Evolutionary conservation across 2,113 vertebrate species (phyloP).

Genomic region (Pica pica): DNA sequence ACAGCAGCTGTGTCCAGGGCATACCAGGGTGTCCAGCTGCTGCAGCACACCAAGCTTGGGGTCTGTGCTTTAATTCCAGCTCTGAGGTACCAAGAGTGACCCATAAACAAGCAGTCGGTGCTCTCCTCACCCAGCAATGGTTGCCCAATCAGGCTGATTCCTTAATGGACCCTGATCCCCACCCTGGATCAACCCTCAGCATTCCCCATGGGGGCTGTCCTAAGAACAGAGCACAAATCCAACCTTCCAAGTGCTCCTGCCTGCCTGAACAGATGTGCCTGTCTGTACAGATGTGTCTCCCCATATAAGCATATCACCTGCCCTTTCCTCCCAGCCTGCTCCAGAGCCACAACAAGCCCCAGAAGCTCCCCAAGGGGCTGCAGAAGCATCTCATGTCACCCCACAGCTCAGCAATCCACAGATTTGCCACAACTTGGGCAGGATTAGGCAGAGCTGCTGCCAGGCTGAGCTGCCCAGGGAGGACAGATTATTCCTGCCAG

Average conservation of each 20-base stretch:
- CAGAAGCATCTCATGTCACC: not conserved
- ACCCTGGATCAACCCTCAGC: not conserved
- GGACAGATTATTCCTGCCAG: not conserved
- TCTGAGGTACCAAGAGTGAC: not conserved
- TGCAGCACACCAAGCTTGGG: not conserved
- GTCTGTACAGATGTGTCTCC: not conserved
- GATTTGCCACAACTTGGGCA: not conserved
- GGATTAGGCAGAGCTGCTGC: not conserved
- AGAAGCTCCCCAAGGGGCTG: not conserved
- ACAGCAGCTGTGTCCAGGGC: not conserved
- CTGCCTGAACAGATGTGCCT: not conserved
- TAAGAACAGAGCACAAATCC: not conserved
- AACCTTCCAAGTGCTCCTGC: not conserved
- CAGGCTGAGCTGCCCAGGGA: not conserved
- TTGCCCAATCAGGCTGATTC: fast-evolving
- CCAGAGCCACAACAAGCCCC: not conserved
- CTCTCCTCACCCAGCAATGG: not conserved
- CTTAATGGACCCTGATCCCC: fast-evolving
- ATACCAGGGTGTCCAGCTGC: not conserved
- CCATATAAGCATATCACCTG: not conserved
- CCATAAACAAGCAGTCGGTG: not conserved
- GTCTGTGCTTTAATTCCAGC: not conserved
- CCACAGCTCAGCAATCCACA: not conserved
- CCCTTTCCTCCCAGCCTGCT: not conserved
- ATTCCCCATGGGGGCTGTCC: not conserved